Conservation (phyloP, 2,888 invertebrate species). For the Alcis repandata region DNA sequence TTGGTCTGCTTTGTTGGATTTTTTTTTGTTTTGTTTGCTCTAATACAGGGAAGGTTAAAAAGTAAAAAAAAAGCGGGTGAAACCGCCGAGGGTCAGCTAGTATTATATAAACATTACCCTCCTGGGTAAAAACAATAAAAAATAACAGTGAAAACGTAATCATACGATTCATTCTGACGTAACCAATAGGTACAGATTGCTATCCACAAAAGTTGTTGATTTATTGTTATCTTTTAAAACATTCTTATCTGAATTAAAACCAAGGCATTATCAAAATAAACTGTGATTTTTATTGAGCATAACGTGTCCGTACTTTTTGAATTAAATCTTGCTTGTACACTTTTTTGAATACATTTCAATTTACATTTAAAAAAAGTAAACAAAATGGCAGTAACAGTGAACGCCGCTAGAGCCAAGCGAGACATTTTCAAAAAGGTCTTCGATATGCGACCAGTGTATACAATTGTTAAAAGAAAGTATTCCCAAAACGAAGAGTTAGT, state of each 20-base stretch:
- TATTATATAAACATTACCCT: too few species aligned
- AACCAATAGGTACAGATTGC: conserved; percentile 30
- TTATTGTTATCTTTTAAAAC: conserved; percentile 7
- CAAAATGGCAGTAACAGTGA: conserved; percentile 39
- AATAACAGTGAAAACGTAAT: background rate
- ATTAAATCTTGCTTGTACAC: background rate
- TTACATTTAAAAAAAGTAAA: too few species aligned
- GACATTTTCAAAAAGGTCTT: conserved; percentile 54
- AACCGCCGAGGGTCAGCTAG: too few species aligned
- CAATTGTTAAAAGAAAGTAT: conserved; percentile 47
- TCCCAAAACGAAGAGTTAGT: conserved; percentile 57
- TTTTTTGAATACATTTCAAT: too few species aligned
- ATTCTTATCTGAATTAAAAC: conserved; percentile 11
- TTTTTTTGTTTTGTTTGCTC: too few species aligned
- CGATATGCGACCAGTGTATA: conserved; percentile 53
- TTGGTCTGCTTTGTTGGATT: too few species aligned
- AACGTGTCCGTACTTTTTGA: conserved; percentile 1
- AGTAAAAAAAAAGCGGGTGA: too few species aligned
- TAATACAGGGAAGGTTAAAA: too few species aligned
- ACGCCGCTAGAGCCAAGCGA: conserved; percentile 35
- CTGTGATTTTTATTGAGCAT: background rate
- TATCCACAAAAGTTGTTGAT: conserved; percentile 12
- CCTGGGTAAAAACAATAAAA: too few species aligned
- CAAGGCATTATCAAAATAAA: background rate
- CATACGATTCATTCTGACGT: background rate